Percentiles rank a stretch among this genome's conserved stretches.
Evolutionary conservation across 2,113 vertebrate genomes (phyloP).

Genomic region (Engystomops pustulosus): DNA sequence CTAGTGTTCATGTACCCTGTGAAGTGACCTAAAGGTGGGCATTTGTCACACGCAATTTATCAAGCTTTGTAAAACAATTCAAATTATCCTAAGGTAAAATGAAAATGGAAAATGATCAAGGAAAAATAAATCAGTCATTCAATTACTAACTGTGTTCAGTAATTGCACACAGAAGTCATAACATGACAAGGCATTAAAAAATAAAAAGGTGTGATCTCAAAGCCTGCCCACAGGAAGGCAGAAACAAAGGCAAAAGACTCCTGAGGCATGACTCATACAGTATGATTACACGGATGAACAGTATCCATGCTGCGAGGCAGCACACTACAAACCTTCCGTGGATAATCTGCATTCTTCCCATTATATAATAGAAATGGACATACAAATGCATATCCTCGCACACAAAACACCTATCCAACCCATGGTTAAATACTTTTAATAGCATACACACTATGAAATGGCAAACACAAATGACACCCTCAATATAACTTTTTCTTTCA

Average conservation of each 20-base stretch:
- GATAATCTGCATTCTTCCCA: not conserved
- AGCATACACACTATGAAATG: too few relatives aligned
- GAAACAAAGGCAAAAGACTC: constrained; percentile 16
- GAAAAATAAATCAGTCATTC: constrained; percentile 23
- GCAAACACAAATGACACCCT: too few relatives aligned
- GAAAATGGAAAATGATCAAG: not conserved
- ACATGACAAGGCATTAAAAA: constrained; percentile 11
- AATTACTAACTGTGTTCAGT: not conserved
- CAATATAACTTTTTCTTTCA: too few relatives aligned
- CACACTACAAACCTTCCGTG: not conserved
- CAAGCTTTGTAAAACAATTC: too few relatives aligned
- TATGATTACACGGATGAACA: constrained; percentile 14
- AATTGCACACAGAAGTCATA: not conserved
- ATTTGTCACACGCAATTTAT: too few relatives aligned
- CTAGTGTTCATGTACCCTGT: too few relatives aligned
- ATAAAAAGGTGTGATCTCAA: constrained; percentile 26
- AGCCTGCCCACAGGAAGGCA: constrained; percentile 23
- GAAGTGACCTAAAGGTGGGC: too few relatives aligned
- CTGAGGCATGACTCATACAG: constrained; percentile 36
- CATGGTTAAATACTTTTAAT: too few relatives aligned
- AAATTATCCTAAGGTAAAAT: not conserved
- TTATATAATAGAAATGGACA: not conserved
- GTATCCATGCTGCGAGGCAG: not conserved
- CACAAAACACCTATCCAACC: too few relatives aligned
- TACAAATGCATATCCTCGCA: too few relatives aligned